phyloP scores from a whole-genome alignment of 2,888 invertebrate species.

The Diplazon laetatorius region DNA sequence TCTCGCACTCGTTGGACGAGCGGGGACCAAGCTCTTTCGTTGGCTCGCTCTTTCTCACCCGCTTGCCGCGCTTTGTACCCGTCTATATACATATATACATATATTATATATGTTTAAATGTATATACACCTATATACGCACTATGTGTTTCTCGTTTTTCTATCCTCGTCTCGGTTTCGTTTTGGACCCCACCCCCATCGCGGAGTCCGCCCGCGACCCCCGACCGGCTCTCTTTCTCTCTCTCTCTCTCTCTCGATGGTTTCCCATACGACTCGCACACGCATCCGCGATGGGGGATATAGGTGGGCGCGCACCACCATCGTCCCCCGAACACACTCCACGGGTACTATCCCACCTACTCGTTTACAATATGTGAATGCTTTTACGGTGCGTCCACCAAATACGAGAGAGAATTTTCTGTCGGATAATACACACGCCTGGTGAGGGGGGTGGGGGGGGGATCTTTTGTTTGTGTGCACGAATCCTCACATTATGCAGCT shows the following conservation, averaged over 20 bases:
- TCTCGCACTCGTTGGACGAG: slow-evolving; percentile 54
- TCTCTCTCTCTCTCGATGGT: slow-evolving; percentile 64
- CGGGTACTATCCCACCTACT: slow-evolving; percentile 34
- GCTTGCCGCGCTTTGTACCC: slow-evolving; percentile 42
- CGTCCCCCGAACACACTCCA: slow-evolving; percentile 10
- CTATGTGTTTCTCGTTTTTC: slow-evolving; percentile 42
- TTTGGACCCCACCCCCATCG: slow-evolving; percentile 45
- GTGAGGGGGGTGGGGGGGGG: no score
- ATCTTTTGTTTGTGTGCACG: slow-evolving; percentile 53
- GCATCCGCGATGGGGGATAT: slow-evolving; percentile 70
- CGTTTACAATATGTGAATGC: slow-evolving; percentile 63
- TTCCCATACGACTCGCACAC: slow-evolving; percentile 80
- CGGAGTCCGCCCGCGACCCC: slow-evolving; percentile 72
- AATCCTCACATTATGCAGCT: slow-evolving; percentile 66
- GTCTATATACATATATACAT: slow-evolving; percentile 5
- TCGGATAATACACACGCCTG: slow-evolving; percentile 31
- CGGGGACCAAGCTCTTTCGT: slow-evolving; percentile 42
- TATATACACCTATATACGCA: slow-evolving; percentile 15
- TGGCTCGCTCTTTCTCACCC: slow-evolving; percentile 63
- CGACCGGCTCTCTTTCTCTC: slow-evolving; percentile 57
- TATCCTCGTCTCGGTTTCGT: slow-evolving; percentile 55
- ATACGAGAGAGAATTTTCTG: slow-evolving; percentile 48
- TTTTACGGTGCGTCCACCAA: slow-evolving; percentile 35
- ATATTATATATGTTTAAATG: slow-evolving; percentile 16
- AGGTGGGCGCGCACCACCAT: slow-evolving; percentile 54